Base-by-base conservation (phyloP, 1,140 invertebrate genomes). In the Eulimnadia texana region DNA sequence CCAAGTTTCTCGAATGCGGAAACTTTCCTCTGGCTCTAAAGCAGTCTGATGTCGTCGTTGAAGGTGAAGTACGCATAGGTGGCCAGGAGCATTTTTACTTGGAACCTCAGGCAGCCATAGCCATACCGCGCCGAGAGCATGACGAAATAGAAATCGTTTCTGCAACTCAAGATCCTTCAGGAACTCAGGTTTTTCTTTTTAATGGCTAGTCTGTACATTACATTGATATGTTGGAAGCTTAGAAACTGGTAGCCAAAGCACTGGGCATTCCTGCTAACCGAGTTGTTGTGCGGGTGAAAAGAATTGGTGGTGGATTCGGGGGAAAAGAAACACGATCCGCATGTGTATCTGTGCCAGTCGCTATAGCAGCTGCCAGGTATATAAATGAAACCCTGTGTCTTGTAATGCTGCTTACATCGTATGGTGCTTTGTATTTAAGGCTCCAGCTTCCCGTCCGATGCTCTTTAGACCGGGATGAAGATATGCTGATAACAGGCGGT, bases 31-130 rank as follows among this genome's bases (percentile, higher is more conserved):
- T 78, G 66, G 84, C 77, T 0, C 83, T 94, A 61, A 65, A 72
- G 28, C 71, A 79, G 58, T 78, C 84, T 10, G 79, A 83, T 27
- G 74, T 83, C 69, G 70, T 83, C 13, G 64, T 85, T 24, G 81
- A 85, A 72, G 87, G 90, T 10, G 81, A 85, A 69, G 76, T 88
- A 50, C 79, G 83, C 65, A 84, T 86, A 66, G 91, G 90, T 49
- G 92, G 91, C 0, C 94, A 98, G 72, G 93, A 97, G 72, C 95
- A 98, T 72, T 98, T 98, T 75, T 98, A 98, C 73, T 73, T 98
- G 63, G 91, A 94, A 75, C 93, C 93, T 0, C 81, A 93, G 22
- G 80, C 64, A 19, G 63, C 63, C 24, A 74, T 91, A 50, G 91
- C 82, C 1, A 74, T 90, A 27, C 90, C 90, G 0, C 83, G 81